Base-by-base conservation (phyloP, 2,113 vertebrate genomes). In the Hipposideros armiger region DNA sequence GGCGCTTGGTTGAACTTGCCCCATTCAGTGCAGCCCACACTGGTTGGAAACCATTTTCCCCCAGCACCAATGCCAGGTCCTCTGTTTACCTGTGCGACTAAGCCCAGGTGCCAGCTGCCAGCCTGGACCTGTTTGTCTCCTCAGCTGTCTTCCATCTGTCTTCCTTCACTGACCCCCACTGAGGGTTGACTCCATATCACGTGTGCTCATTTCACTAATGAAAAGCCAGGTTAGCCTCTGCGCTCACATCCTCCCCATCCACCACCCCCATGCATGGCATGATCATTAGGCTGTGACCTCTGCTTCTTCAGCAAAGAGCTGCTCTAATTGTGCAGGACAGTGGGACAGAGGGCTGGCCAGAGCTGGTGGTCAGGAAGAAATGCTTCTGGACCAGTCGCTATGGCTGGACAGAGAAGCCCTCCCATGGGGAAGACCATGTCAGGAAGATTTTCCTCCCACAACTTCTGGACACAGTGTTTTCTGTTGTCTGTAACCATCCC, bases 251-350 rank as follows among this genome's bases (percentile, higher is more conserved):
- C 60, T 58, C 28, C 60, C 60, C 60, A n/a, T 28, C 58, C 26
- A 14, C 7, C 36, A 1, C 3, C 36, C 50, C 22, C 17, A 7
- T 6, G 36, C 36, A 26, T 3, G 5, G 4, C 47, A 3, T 1
- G 30, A 3, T 19, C 70, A 4, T 28, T 73, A 58, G 60, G 72
- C 87, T 69, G 64, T 80, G 86, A 36, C 72, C 84, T 92, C 64
- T 81, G 90, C 45, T 58, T 87, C 54, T 84, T 95, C 89, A 77
- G 84, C 91, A 93, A 66, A 60, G 28, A 40, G 40, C 28, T 40
- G 30, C 54, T 92, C 30, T 26, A 5, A 40, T 8, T 56, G 50
- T 47, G 13, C 24, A 3, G 13, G 11, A 22, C 19, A 11, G 13
- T 56, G 74, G 73, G 67, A 45, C 42, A 86, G 85, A 90, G 40